These are phyloP conservation scores for Peromyscus melanophrys DNA, from an alignment of 2,797 vertebrate species.

Conservation along the genomic window DNA sequence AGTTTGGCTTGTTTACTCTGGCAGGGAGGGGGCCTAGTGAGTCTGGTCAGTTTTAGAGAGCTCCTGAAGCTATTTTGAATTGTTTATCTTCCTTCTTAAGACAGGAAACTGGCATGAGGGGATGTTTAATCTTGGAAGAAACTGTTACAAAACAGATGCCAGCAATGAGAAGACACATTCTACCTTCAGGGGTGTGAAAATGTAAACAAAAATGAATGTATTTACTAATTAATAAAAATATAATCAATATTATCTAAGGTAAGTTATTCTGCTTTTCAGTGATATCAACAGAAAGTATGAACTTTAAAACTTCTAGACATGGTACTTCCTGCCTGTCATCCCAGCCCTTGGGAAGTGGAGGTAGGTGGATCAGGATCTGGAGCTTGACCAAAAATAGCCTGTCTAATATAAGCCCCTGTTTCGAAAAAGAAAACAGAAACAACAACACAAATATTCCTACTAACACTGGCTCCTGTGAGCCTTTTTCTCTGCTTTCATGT, in stretches of 20 bases:
- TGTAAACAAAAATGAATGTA: background rate
- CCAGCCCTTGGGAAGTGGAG: background rate
- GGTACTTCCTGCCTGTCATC: no score
- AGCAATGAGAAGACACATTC: background rate
- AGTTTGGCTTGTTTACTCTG: background rate
- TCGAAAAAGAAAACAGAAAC: background rate
- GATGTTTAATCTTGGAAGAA: background rate
- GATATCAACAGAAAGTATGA: background rate
- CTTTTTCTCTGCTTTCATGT: background rate
- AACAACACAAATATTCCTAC: background rate
- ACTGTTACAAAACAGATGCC: background rate
- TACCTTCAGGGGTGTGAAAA: slow-evolving; percentile 25
- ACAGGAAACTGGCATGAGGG: background rate
- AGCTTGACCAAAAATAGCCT: background rate
- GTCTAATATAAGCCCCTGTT: background rate
- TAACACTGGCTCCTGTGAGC: background rate
- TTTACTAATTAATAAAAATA: slow-evolving; percentile 1
- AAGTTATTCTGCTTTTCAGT: background rate
- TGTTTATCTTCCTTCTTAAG: no score
- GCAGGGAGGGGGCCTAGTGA: background rate
- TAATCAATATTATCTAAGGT: background rate
- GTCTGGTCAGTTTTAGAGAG: no score
- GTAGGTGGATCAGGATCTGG: background rate
- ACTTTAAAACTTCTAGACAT: background rate
- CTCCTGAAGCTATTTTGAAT: background rate